Conservation (phyloP, 2,797 vertebrate species). For the Heteromormyrus szaboi region DNA sequence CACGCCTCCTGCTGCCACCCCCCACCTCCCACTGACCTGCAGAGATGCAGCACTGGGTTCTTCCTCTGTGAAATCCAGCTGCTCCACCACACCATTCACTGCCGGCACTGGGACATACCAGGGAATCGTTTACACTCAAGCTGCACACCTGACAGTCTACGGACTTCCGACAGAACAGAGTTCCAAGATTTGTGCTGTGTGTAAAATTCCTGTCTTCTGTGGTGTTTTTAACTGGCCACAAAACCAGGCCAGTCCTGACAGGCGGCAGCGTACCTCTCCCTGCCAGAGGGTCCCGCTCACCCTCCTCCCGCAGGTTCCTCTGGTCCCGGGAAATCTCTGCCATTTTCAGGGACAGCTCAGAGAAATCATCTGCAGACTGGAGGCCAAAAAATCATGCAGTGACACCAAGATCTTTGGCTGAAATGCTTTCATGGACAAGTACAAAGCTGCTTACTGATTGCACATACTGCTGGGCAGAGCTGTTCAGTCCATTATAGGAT, state of each 20-base stretch:
- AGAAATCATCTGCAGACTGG: conserved; percentile 82
- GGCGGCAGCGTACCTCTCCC: conserved; percentile 41
- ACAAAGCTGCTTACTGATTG: not conserved
- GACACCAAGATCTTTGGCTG: not conserved
- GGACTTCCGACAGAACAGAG: not conserved
- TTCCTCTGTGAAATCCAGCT: conserved; percentile 69
- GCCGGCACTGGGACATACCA: not conserved
- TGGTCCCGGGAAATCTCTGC: conserved; percentile 71
- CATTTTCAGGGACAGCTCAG: conserved; percentile 74
- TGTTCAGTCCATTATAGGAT: not conserved
- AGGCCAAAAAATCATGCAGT: not conserved
- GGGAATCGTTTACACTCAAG: not conserved
- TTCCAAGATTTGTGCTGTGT: not conserved
- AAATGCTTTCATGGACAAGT: not conserved
- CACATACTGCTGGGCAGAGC: not conserved
- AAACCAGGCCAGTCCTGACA: not conserved
- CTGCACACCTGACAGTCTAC: not conserved
- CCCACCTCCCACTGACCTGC: conserved; percentile 42
- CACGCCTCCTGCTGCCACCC: not conserved
- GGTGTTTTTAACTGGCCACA: not conserved
- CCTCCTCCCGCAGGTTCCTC: conserved; percentile 65
- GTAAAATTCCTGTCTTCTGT: not conserved
- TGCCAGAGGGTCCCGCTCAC: conserved; percentile 38
- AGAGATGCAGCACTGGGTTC: conserved; percentile 44
- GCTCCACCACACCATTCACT: conserved; percentile 66